These are phyloP conservation scores for Drosophila parthenogenetica DNA, from an alignment of 2,888 invertebrate genomes.

Conservation along the genomic window DNA sequence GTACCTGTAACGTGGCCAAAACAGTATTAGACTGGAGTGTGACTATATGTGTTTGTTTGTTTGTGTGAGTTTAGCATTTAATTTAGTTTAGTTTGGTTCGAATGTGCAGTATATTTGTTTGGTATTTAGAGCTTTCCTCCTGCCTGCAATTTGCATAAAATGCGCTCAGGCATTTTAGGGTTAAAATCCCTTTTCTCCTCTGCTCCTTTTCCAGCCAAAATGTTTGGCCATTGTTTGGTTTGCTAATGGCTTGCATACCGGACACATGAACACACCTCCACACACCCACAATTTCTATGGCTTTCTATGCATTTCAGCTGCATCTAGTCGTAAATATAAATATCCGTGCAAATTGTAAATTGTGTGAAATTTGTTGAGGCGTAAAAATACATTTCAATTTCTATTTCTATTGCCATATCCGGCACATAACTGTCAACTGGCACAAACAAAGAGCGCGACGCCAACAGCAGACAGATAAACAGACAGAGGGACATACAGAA, in stretches of 20 bases:
- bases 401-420: slow-evolving; percentile 43
- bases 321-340: slow-evolving; percentile 48
- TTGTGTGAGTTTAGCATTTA: slow-evolving; percentile 51
- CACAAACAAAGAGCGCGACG: slow-evolving; percentile 51
- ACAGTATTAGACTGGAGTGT: slow-evolving; percentile 22
- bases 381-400: slow-evolving; percentile 73
- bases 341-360: slow-evolving; percentile 64
- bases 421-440: slow-evolving; percentile 20
- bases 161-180: slow-evolving; percentile 55
- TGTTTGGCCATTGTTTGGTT: slow-evolving; percentile 66
- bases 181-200: slow-evolving; percentile 17
- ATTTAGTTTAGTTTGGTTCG: slow-evolving; percentile 51
- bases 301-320: slow-evolving; percentile 33
- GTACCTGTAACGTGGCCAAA: slow-evolving; percentile 86
- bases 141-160: slow-evolving; percentile 73
- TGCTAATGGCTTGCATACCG: slow-evolving; percentile 63
- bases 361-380: slow-evolving; percentile 62
- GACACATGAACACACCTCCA: slow-evolving; percentile 7
- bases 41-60: neutral
- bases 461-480: slow-evolving; percentile 2
- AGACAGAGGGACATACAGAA: neutral
- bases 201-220: slow-evolving; percentile 21
- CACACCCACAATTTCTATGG: slow-evolving; percentile 9
- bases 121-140: slow-evolving; percentile 48
- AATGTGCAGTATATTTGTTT: slow-evolving; percentile 48